Evolutionary conservation across 2,797 vertebrate species (phyloP).

Genomic region (Ctenosaura bakeri): DNA sequence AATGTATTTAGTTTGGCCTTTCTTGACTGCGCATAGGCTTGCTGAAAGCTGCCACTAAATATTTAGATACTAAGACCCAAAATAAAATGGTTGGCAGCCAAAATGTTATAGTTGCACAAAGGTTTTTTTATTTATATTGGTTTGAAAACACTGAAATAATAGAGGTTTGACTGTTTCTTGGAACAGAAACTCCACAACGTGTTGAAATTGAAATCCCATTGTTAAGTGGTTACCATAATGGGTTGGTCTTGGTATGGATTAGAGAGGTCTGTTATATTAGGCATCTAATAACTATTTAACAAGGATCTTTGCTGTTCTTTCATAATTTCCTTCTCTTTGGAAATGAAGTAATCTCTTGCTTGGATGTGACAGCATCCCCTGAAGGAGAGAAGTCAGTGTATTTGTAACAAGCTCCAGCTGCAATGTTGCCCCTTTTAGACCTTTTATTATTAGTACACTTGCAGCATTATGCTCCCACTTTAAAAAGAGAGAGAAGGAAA

Average conservation of each 20-base stretch:
- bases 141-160: slow-evolving; percentile 15
- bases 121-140: not conserved
- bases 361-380: not conserved
- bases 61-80: not conserved
- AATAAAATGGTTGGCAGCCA: not conserved
- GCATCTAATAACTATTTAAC: not conserved
- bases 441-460: slow-evolving; percentile 19
- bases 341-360: not conserved
- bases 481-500: slow-evolving; percentile 7
- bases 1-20: not conserved
- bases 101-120: not conserved
- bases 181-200: not conserved
- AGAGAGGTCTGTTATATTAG: not conserved
- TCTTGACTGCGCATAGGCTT: not conserved
- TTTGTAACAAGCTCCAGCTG: slow-evolving; percentile 56
- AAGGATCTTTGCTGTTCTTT: not conserved
- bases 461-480: slow-evolving; percentile 29
- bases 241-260: not conserved
- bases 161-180: not conserved
- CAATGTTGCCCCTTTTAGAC: slow-evolving; percentile 39
- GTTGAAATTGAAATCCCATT: not conserved
- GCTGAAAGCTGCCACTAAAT: not conserved
- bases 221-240: not conserved
- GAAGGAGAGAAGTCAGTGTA: not conserved
- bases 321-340: not conserved